phyloP scores from a whole-genome alignment of 2,113 vertebrate species.

The Equus przewalskii region DNA sequence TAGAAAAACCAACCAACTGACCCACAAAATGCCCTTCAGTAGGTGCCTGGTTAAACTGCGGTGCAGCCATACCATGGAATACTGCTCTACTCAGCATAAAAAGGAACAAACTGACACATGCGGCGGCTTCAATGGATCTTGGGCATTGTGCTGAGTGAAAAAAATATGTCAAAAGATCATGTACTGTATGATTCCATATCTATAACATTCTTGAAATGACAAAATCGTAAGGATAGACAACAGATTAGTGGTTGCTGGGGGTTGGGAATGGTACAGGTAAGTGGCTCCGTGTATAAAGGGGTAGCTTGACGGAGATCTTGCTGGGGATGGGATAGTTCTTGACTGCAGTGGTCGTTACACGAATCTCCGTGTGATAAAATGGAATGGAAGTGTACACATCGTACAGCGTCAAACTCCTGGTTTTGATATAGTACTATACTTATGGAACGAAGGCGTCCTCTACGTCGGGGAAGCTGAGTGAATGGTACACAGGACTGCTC shows the following conservation, averaged over 20 bases:
- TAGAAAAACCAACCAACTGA: background rate
- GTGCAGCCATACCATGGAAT: background rate
- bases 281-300: no score
- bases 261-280: background rate
- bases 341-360: no score
- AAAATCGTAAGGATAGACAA: background rate
- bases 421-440: background rate
- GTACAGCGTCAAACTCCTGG: accelerated
- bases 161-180: background rate
- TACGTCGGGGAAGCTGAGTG: no score
- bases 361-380: accelerated
- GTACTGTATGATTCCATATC: background rate
- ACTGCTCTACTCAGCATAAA: background rate
- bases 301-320: background rate
- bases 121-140: background rate
- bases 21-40: background rate
- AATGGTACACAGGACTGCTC: background rate
- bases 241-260: background rate
- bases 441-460: background rate
- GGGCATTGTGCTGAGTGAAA: background rate
- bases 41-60: background rate
- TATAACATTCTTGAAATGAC: background rate
- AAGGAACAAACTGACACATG: background rate
- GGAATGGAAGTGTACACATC: background rate
- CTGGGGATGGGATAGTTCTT: background rate